phyloP scores from a whole-genome alignment of 2,113 vertebrate genomes.

The Strix uralensis region DNA sequence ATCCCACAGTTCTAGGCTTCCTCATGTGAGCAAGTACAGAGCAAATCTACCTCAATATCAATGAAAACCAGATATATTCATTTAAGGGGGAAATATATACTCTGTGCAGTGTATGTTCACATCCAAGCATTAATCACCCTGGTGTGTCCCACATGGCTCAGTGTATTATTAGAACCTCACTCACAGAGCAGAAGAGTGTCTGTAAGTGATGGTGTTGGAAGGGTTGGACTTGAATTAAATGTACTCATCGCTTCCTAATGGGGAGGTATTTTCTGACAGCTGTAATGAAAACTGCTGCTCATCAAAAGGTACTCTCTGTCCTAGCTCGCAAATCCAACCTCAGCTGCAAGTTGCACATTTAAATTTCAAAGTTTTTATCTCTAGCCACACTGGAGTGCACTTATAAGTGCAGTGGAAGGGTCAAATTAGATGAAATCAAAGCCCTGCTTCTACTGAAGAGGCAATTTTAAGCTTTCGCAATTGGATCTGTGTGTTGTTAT shows the following conservation, averaged over 20 bases:
- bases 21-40: conserved; percentile 51
- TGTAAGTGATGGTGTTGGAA: conserved; percentile 50
- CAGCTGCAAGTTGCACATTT: conserved; percentile 70
- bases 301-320: conserved; percentile 73
- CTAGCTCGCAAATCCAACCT: conserved; percentile 64
- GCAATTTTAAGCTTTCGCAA: conserved; percentile 53
- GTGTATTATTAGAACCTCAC: conserved; percentile 65
- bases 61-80: conserved; percentile 30
- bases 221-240: conserved; percentile 43
- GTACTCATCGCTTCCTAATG: conserved; percentile 57
- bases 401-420: conserved; percentile 49
- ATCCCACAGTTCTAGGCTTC: conserved; percentile 38
- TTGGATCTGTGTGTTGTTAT: conserved; percentile 49
- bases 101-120: neutral
- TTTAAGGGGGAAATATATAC: conserved; percentile 15
- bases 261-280: conserved; percentile 66
- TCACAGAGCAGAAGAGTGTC: conserved; percentile 52
- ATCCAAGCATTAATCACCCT: conserved; percentile 55
- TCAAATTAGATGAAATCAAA: conserved; percentile 65
- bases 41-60: conserved; percentile 20
- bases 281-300: conserved; percentile 68
- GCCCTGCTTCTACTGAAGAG: conserved; percentile 48
- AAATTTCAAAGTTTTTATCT: conserved; percentile 74
- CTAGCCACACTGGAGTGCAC: conserved; percentile 49
- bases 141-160: conserved; percentile 58